Evolutionary conservation across 2,797 vertebrate species (phyloP).

Genomic region (Carapus acus): DNA sequence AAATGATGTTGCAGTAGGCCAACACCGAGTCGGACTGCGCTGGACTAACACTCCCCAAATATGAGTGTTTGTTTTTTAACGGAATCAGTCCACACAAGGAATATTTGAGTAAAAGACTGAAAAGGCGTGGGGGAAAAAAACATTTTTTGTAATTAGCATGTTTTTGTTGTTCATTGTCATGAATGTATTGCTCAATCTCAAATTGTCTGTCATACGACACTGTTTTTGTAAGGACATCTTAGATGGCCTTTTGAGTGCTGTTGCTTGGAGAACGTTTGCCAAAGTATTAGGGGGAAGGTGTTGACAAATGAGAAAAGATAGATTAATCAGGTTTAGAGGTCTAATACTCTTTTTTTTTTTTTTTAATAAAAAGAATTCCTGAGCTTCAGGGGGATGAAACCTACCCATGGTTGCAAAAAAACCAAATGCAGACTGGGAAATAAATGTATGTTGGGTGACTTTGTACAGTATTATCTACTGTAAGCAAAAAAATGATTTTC

Average conservation of each 20-base stretch:
- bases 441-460: slow-evolving; percentile 36
- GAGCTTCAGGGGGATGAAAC: slow-evolving; percentile 36
- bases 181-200: slow-evolving; percentile 52
- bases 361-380: slow-evolving; percentile 48
- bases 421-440: slow-evolving; percentile 30
- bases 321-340: slow-evolving; percentile 19
- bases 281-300: slow-evolving; percentile 23
- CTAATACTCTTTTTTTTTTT: slow-evolving; percentile 21
- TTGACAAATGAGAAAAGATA: too few species aligned
- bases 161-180: slow-evolving; percentile 37
- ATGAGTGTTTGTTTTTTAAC: slow-evolving; percentile 24
- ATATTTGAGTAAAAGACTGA: slow-evolving; percentile 3
- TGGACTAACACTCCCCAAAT: too few species aligned
- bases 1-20: slow-evolving; percentile 9
- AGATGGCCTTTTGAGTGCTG: slow-evolving; percentile 24
- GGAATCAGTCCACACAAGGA: slow-evolving; percentile 13
- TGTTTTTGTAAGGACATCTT: slow-evolving; percentile 49
- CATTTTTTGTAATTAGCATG: slow-evolving; percentile 46
- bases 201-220: slow-evolving; percentile 41
- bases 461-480: slow-evolving; percentile 53
- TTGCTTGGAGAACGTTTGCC: slow-evolving; percentile 38
- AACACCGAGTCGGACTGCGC: too few species aligned
- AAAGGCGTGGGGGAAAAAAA: slow-evolving; percentile 12
- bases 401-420: slow-evolving; percentile 27
- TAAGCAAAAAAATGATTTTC: slow-evolving; percentile 42